Percentiles rank a stretch among this genome's conserved stretches.
Evolutionary conservation across 2,888 invertebrate species (phyloP).

Genomic region (Esperia sulphurella): DNA sequence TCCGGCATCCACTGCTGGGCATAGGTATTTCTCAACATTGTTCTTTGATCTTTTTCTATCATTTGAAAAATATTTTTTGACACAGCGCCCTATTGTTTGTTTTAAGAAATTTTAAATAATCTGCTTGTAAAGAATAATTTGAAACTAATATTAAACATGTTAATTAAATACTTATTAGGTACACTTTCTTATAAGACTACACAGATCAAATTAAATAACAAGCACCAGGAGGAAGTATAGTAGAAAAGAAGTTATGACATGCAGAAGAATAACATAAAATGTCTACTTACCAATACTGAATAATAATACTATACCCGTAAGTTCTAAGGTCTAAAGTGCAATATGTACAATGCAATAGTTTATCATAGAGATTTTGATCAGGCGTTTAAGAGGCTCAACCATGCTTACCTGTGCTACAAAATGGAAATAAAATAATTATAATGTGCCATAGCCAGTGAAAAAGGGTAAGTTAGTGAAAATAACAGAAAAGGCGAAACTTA

Average conservation of each 20-base stretch:
- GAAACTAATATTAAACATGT: no score
- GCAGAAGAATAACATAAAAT: constrained; percentile 11
- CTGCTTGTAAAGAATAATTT: neutral
- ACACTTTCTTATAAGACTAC: no score
- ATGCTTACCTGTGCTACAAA: constrained; percentile 46
- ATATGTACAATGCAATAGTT: constrained; percentile 27
- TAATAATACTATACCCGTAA: constrained; percentile 32
- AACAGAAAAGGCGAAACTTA: neutral
- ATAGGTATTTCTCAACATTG: no score
- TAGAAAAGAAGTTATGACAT: constrained; percentile 1
- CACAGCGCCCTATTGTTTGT: no score
- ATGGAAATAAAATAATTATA: neutral
- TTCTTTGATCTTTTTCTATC: no score
- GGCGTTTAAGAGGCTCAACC: constrained; percentile 34
- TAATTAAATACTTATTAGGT: no score
- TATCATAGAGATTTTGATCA: constrained; percentile 27
- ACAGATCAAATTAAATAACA: no score
- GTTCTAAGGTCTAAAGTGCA: constrained; percentile 36
- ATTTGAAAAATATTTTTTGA: no score
- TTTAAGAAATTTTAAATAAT: no score
- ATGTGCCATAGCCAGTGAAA: neutral
- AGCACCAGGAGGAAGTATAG: no score
- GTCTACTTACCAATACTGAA: constrained; percentile 45
- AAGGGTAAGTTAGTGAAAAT: neutral
- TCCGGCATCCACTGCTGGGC: no score